Conservation (phyloP, 2,888 invertebrate genomes). For the Pinctada fucata region DNA sequence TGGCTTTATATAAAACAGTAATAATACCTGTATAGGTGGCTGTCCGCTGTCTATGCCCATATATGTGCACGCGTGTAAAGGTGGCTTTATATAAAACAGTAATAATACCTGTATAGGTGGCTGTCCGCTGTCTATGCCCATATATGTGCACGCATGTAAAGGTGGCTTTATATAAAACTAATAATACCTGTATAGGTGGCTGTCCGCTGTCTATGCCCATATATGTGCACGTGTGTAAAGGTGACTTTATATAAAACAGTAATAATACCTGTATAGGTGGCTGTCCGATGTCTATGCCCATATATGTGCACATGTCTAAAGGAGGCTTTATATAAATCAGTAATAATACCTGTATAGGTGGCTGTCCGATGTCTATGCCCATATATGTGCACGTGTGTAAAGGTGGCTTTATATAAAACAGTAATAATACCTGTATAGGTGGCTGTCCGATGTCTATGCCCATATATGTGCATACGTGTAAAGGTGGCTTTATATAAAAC, state of each 20-base stretch:
- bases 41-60: conserved; percentile 79
- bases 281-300: too few species aligned
- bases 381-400: too few species aligned
- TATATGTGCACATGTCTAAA: too few species aligned
- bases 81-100: conserved; percentile 67
- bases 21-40: conserved; percentile 77
- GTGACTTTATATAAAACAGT: too few species aligned
- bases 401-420: too few species aligned
- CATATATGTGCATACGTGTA: too few species aligned
- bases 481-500: too few species aligned
- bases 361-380: too few species aligned
- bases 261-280: conserved; percentile 67
- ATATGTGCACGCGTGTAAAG: conserved; percentile 79
- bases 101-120: conserved; percentile 76
- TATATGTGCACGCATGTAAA: conserved; percentile 79
- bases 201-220: too few species aligned
- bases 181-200: conserved; percentile 51
- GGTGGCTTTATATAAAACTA: conserved; percentile 77
- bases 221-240: too few species aligned
- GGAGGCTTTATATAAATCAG: conserved; percentile 44
- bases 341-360: conserved; percentile 60
- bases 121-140: conserved; percentile 79
- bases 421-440: too few species aligned
- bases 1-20: conserved; percentile 76
- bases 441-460: too few species aligned